phyloP scores from a whole-genome alignment of 2,888 invertebrate species.

The Agrochola lychnidis region DNA sequence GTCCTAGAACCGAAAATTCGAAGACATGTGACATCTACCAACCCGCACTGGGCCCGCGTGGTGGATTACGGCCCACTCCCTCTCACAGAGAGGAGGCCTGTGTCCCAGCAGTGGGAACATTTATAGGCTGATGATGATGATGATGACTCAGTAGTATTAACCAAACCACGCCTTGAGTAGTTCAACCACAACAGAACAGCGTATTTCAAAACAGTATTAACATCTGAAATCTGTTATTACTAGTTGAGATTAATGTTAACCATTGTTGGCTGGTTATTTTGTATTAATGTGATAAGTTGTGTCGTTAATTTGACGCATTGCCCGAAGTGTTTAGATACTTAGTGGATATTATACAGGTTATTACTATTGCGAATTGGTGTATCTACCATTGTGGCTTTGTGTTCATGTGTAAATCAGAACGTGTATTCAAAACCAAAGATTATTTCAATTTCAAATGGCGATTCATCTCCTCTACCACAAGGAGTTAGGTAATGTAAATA shows the following conservation, averaged over 20 bases:
- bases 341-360: not conserved
- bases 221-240: not conserved
- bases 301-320: slow-evolving; percentile 72
- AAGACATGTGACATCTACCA: too few species aligned
- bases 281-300: slow-evolving; percentile 26
- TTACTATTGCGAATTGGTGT: not conserved
- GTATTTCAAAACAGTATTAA: not conserved
- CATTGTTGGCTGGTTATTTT: not conserved
- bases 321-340: slow-evolving; percentile 21
- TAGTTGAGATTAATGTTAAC: not conserved
- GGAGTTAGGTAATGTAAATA: not conserved
- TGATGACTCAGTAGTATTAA: too few species aligned
- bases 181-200: not conserved
- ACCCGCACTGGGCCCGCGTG: too few species aligned
- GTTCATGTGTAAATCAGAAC: not conserved
- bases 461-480: not conserved
- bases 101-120: too few species aligned
- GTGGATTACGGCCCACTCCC: too few species aligned
- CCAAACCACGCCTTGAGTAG: not conserved
- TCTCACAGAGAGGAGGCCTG: too few species aligned
- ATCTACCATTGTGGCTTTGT: not conserved
- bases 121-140: too few species aligned
- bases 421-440: not conserved
- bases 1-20: too few species aligned
- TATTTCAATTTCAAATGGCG: not conserved